Evolutionary conservation across 2,797 vertebrate species (phyloP).

Genomic region (Cyclopterus lumpus): DNA sequence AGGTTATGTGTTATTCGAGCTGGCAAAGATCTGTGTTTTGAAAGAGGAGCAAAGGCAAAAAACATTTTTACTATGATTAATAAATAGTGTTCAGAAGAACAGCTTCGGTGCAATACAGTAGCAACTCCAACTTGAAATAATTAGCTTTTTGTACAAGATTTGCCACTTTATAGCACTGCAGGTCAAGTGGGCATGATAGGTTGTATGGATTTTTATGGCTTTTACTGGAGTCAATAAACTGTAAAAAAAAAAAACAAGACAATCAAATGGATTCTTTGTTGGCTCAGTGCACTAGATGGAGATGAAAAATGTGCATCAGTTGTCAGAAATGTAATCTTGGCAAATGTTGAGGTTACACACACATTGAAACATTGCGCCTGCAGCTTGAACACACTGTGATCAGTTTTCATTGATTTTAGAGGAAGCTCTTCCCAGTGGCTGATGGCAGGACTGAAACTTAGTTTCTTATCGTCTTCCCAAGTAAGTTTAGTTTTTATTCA

Average conservation of each 20-base stretch:
- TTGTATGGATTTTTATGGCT: constrained; percentile 2
- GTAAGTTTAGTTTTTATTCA: constrained; percentile 34
- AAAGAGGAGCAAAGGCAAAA: constrained; percentile 20
- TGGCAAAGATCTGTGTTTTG: constrained; percentile 23
- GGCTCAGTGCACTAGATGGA: constrained; percentile 21
- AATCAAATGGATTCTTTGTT: constrained; percentile 35
- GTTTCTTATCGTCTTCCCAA: constrained; percentile 13
- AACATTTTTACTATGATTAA: constrained; percentile 12
- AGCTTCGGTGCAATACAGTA: constrained; percentile 17
- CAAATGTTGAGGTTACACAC: constrained; percentile 30
- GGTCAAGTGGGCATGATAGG: constrained; percentile 3
- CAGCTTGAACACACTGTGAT: constrained; percentile 26
- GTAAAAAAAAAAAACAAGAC: constrained; percentile 40
- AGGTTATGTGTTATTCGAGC: constrained; percentile 39
- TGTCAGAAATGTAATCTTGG: constrained; percentile 31
- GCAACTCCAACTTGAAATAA: not conserved
- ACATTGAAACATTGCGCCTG: constrained; percentile 20
- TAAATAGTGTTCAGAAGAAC: constrained; percentile 32
- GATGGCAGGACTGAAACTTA: constrained; percentile 18
- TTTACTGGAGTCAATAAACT: constrained; percentile 48
- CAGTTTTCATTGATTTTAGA: constrained; percentile 43
- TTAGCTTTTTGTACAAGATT: not conserved
- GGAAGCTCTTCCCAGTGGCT: constrained; percentile 1
- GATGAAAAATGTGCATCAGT: constrained; percentile 34
- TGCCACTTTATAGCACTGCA: constrained; percentile 1